Base-by-base conservation (phyloP, 2,888 invertebrate genomes). In the Dasysyrphus tricinctus region DNA sequence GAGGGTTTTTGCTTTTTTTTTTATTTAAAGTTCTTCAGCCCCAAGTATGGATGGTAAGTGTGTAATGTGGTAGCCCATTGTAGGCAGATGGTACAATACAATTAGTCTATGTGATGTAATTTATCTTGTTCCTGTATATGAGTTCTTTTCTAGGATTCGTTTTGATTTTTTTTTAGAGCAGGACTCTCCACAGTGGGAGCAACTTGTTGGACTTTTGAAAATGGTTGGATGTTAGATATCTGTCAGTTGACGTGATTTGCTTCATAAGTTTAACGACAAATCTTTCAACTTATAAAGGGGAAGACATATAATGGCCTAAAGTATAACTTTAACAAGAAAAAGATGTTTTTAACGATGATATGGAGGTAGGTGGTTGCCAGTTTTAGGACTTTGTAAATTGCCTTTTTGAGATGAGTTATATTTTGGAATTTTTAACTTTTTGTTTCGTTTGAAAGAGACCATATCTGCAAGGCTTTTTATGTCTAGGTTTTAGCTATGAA, bases 41-140 rank as follows among this genome's bases (percentile, higher is more conserved):
- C 39, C 42, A 37, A 57, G 59, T 73, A 56, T 34, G 72, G 80
- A 19, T 57, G 51, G 56, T 59, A 54, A 80, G 65, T 67, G 84
- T 85, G 80, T 85, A 85, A 80, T 69, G 72, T 61, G 54, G 76
- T 72, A 77, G 80, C 65, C 69, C 81, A 74, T 72, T 72, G 84
- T 84, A 80, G 84, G 80, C 84, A 84, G 84, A 84, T 84, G 84
- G 70, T 72, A 72, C 84, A 72, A 72, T 61, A 73, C 67, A 76
- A 69, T 54, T 57, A 72, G 63, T 63, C 76, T 47, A 56, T 61
- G 84, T 54, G 73, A 49, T 80, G 76, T 56, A 69, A 75, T 75
- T 83, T 75, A 79, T 85, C 69, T 76, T 61, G 73, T 73, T 80
- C 44, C 75, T 76, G 47, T 70, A 56, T 51, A 24, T 19, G 39